Conservation (phyloP, 1,140 invertebrate species). For the Lethrus apterus region DNA sequence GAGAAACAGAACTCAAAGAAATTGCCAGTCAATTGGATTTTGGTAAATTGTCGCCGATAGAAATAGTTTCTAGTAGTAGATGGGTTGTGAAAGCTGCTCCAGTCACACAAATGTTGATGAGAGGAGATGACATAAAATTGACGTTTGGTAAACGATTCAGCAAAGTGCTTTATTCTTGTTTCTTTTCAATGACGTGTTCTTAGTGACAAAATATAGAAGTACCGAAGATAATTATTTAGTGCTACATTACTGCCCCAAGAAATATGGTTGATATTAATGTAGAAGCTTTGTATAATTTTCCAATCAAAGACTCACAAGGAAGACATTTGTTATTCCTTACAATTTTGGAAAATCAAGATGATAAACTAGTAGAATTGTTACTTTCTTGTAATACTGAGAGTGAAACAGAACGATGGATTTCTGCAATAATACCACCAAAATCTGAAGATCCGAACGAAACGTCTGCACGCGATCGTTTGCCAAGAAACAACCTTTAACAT, state of each 20-base stretch:
- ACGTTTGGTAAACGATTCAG: slow-evolving; percentile 75
- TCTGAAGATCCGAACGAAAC: slow-evolving; percentile 72
- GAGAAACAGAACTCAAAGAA: slow-evolving; percentile 71
- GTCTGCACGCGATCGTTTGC: no score
- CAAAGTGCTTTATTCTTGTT: slow-evolving; percentile 71
- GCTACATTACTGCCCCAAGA: slow-evolving; percentile 71
- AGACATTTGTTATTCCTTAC: slow-evolving; percentile 71
- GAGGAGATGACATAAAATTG: slow-evolving; percentile 63
- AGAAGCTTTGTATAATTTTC: slow-evolving; percentile 49
- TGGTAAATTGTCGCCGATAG: slow-evolving; percentile 47
- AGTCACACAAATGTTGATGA: slow-evolving; percentile 67
- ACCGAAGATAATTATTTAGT: slow-evolving; percentile 67
- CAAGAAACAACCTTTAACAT: no score
- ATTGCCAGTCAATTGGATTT: slow-evolving; percentile 63
- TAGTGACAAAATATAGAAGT: slow-evolving; percentile 80
- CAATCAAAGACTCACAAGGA: slow-evolving; percentile 52
- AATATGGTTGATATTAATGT: slow-evolving; percentile 64
- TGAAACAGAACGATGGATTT: slow-evolving; percentile 76
- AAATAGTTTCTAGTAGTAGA: slow-evolving; percentile 62
- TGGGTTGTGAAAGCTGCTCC: slow-evolving; percentile 80
- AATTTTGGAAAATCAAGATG: slow-evolving; percentile 73
- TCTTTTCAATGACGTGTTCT: slow-evolving; percentile 85
- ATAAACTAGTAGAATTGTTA: slow-evolving; percentile 67
- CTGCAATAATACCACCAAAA: slow-evolving; percentile 66
- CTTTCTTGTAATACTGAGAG: slow-evolving; percentile 67